phyloP scores from a whole-genome alignment of 2,888 invertebrate species.

The Athalia cordata region DNA sequence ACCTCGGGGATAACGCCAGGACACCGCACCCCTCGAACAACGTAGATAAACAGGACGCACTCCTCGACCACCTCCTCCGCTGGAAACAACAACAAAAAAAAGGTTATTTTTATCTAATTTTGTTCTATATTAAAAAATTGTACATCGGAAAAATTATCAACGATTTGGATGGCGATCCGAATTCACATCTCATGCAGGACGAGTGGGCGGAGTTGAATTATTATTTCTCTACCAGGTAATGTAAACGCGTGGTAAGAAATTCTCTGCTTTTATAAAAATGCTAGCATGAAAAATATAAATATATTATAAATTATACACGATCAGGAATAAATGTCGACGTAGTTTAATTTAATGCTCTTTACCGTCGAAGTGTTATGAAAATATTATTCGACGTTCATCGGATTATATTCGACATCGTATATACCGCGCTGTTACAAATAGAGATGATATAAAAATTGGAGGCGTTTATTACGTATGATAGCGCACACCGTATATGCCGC shows the following conservation, averaged over 20 bases:
- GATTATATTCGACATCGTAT: background rate
- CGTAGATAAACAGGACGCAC: conserved; percentile 86
- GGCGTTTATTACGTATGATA: background rate
- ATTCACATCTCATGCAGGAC: too few species aligned
- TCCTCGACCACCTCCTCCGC: conserved; percentile 79
- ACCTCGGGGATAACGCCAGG: conserved; percentile 86
- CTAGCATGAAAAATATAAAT: too few species aligned
- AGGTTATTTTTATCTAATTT: too few species aligned
- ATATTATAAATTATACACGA: background rate
- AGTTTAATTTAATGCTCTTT: background rate
- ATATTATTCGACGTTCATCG: background rate
- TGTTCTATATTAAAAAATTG: too few species aligned
- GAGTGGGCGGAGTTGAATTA: too few species aligned
- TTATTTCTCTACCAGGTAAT: too few species aligned
- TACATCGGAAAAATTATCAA: too few species aligned
- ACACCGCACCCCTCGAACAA: conserved; percentile 82
- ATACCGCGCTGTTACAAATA: background rate
- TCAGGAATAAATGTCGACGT: too few species aligned
- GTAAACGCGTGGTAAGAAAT: too few species aligned
- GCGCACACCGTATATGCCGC: background rate
- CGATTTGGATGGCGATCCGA: too few species aligned
- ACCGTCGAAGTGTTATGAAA: background rate
- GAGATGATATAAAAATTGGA: conserved; percentile 2
- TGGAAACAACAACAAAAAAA: conserved; percentile 73
- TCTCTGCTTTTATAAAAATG: too few species aligned